These are phyloP conservation scores for Ichneumon xanthorius DNA, from an alignment of 2,888 invertebrate species.

Conservation along the genomic window DNA sequence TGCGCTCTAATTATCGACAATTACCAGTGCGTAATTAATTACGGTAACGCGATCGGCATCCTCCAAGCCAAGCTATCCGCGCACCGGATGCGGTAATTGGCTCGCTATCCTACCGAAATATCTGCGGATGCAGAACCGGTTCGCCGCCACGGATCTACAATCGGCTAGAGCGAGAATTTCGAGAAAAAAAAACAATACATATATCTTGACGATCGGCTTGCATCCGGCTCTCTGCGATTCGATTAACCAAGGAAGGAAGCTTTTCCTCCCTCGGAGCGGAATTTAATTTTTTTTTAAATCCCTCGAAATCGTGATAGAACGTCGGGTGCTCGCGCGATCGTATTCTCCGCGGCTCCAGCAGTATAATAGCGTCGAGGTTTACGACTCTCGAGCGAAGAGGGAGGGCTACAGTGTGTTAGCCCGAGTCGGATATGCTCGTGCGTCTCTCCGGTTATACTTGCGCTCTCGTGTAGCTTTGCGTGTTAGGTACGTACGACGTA, in stretches of 20 bases:
- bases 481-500: slow-evolving; percentile 29
- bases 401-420: background rate
- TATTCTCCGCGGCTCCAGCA: slow-evolving; percentile 3
- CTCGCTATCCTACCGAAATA: slow-evolving; percentile 61
- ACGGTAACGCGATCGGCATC: slow-evolving; percentile 80
- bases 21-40: slow-evolving; percentile 82
- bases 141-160: background rate
- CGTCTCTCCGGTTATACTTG: slow-evolving; percentile 35
- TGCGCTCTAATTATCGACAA: slow-evolving; percentile 81
- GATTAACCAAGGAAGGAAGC: background rate
- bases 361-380: slow-evolving; percentile 43
- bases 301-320: slow-evolving; percentile 48
- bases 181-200: background rate
- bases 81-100: slow-evolving; percentile 77
- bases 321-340: slow-evolving; percentile 22
- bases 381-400: slow-evolving; percentile 38
- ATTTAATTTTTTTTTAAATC: slow-evolving; percentile 29
- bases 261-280: background rate
- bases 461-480: slow-evolving; percentile 45
- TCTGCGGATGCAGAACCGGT: slow-evolving; percentile 26
- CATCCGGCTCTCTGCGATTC: background rate
- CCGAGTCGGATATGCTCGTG: slow-evolving; percentile 34
- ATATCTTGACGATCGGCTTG: background rate
- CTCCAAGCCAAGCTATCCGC: slow-evolving; percentile 71
- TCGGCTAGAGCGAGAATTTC: background rate